These are phyloP conservation scores for Scaeva pyrastri DNA, from an alignment of 2,888 invertebrate species.

Conservation along the genomic window DNA sequence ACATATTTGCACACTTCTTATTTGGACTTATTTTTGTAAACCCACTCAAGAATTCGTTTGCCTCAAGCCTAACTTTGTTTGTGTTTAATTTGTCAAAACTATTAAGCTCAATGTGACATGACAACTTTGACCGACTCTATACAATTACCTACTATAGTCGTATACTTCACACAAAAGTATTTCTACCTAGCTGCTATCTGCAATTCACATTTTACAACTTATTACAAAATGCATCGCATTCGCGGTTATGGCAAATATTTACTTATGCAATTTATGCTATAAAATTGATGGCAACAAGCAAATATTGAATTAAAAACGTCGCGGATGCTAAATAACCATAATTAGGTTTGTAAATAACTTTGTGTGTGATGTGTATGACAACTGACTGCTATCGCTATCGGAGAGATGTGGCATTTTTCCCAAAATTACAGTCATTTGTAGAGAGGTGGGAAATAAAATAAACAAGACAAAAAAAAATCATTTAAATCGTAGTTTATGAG, in stretches of 20 bases:
- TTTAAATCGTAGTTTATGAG: constrained; percentile 22
- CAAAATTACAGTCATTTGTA: constrained; percentile 14
- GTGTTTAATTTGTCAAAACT: constrained; percentile 32
- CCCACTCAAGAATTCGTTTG: neutral
- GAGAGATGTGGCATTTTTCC: no score
- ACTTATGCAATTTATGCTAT: constrained; percentile 30
- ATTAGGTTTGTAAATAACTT: constrained; percentile 49
- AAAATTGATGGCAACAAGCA: constrained; percentile 44
- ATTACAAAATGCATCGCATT: constrained; percentile 29
- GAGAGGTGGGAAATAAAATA: constrained; percentile 5
- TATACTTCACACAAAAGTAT: neutral
- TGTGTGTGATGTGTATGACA: no score
- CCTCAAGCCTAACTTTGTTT: neutral
- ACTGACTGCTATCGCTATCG: no score
- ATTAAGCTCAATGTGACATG: constrained; percentile 56
- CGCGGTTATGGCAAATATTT: constrained; percentile 51
- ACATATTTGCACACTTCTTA: neutral
- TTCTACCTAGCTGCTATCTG: neutral
- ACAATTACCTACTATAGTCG: neutral
- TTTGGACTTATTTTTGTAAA: neutral
- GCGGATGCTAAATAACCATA: constrained; percentile 45
- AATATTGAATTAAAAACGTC: constrained; percentile 40
- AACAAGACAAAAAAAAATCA: neutral
- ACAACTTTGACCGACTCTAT: constrained; percentile 38
- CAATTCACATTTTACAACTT: constrained; percentile 8